Conservation (phyloP, 2,113 vertebrate species). For the Tragelaphus buxtoni region DNA sequence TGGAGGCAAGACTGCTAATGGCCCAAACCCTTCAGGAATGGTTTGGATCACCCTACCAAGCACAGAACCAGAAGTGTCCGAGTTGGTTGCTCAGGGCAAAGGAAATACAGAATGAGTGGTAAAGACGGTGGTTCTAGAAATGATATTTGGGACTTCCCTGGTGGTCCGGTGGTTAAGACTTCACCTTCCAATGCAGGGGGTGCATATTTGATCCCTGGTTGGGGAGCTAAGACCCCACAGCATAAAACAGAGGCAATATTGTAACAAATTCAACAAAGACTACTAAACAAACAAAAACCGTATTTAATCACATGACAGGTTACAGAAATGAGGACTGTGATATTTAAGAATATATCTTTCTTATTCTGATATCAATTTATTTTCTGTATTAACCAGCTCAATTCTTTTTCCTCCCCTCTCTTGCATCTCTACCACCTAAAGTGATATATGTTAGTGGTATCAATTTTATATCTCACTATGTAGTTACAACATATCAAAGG, state of each 20-base stretch:
- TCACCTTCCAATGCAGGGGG: neutral
- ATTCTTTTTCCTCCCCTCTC: neutral
- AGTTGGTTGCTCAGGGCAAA: neutral
- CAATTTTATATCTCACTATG: neutral
- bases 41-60: neutral
- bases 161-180: neutral
- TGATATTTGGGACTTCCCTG: neutral
- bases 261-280: neutral
- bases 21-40: neutral
- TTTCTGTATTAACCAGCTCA: neutral
- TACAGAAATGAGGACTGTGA: neutral
- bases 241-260: neutral
- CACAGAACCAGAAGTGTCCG: neutral
- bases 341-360: neutral
- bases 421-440: neutral
- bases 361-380: neutral
- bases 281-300: neutral
- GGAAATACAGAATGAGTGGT: neutral
- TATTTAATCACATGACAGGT: neutral
- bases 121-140: neutral
- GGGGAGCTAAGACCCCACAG: neutral
- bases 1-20: neutral
- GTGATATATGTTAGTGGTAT: neutral
- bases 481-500: neutral
- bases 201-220: neutral